A percentile compares a stretch with the other conserved stretches of the same genome.
phyloP scores from a whole-genome alignment of 2,888 invertebrate genomes.

The Nudaria mundana region DNA sequence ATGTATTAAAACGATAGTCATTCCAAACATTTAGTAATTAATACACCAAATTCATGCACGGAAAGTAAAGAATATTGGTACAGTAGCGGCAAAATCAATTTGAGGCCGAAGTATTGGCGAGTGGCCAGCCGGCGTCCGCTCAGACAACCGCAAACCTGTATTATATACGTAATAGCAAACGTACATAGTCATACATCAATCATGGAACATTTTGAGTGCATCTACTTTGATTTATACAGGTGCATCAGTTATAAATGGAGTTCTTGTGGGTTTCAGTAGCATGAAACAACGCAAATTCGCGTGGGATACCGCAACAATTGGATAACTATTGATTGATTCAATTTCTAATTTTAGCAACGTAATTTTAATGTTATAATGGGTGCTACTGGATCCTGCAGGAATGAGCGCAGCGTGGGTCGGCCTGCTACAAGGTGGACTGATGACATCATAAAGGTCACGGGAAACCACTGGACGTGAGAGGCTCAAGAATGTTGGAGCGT shows the following conservation, averaged over 20 bases:
- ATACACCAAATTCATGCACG: slow-evolving; percentile 57
- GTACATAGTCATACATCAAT: slow-evolving; percentile 36
- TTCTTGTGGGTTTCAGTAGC: slow-evolving; percentile 31
- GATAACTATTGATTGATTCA: no score
- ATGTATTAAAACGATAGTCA: slow-evolving; percentile 14
- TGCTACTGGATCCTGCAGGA: no score
- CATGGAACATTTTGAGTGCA: slow-evolving; percentile 40
- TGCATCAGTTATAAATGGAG: slow-evolving; percentile 28
- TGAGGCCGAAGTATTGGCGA: slow-evolving; percentile 67
- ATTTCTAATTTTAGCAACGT: no score
- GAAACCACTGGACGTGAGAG: no score
- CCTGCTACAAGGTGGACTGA: no score
- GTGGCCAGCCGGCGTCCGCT: slow-evolving; percentile 52
- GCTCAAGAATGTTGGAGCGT: no score
- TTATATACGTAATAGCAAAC: slow-evolving; percentile 43
- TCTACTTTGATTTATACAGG: slow-evolving; percentile 39
- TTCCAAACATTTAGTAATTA: slow-evolving; percentile 52
- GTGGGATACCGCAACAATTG: no score
- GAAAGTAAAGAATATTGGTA: slow-evolving; percentile 61
- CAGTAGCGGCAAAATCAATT: slow-evolving; percentile 71
- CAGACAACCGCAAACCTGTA: slow-evolving; percentile 51
- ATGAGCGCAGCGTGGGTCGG: no score
- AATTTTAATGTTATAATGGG: no score
- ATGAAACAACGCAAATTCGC: slow-evolving; percentile 8
- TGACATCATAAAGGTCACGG: no score